Evolutionary conservation across 1,140 invertebrate genomes (phyloP), one percentile per base, ranked within the genome.

Genomic region (Pogonognathellus flavescens): DNA sequence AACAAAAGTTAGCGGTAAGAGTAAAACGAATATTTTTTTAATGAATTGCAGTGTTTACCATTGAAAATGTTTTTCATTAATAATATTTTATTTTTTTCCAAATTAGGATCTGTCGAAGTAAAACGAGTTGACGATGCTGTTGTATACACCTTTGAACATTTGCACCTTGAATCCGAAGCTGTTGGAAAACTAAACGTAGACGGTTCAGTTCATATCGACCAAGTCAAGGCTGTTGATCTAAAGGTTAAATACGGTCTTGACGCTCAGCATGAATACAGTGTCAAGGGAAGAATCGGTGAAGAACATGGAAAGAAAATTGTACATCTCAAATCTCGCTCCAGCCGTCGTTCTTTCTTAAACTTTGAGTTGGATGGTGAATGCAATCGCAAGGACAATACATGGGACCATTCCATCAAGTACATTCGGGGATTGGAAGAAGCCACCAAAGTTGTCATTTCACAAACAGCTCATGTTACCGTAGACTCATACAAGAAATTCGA

Each of bases 291-390:
- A 93, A 0, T 92, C 92, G 86, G 90, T 91, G 62, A 90, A 85
- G 0, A 89, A 89, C 41, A 89, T 89, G 9, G 57, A 22, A 57
- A 81, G 31, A 81, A 60, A 20, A 87, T 85, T 13, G 84, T 88
- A 14, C 84, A 85, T 14, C 52, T 85, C 4, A 80, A 82, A n/a
- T 85, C 83, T 59, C 80, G 88, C 55, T 87, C 88, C 41, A 72
- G 88, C 91, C 90, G 53, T 82, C 92, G 59, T 92, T 62, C 88
- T 49, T 87, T 94, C 87, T 93, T 93, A 0, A 92, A 92, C 76
- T 90, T 93, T 59, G 94, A 92, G 22, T 10, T 93, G 4, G 89
- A 92, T 3, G 93, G 91, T 86, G 91, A 92, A 14, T 87, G 91
- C 9, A 90, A 91, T 88, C 82, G 22, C 84, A 89, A 8, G 66